A percentile compares a stretch with the other conserved stretches of the same genome.
These are phyloP conservation scores for Archaeoteleia sp. DNA, from an alignment of 2,888 invertebrate genomes.

Conservation along the genomic window DNA sequence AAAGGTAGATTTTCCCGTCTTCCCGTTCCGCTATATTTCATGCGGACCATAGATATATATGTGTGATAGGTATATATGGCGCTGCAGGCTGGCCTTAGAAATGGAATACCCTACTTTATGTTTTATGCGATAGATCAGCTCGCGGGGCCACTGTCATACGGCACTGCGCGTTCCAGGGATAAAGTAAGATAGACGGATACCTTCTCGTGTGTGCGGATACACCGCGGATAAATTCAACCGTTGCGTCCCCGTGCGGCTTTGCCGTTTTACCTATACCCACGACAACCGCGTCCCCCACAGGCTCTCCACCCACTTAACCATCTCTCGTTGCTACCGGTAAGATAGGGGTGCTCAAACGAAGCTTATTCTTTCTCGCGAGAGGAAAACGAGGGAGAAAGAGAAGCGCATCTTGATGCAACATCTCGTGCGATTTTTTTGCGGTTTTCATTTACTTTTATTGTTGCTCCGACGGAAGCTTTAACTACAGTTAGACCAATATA, in stretches of 20 bases:
- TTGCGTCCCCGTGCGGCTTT: constrained; percentile 68
- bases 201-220: constrained; percentile 65
- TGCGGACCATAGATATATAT: constrained; percentile 56
- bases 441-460: constrained; percentile 27
- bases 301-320: constrained; percentile 39
- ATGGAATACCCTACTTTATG: constrained; percentile 74
- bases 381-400: constrained; percentile 6
- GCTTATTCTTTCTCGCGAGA: constrained; percentile 27
- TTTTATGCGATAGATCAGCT: constrained; percentile 75
- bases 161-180: constrained; percentile 70
- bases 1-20: constrained; percentile 50
- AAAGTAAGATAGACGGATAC: constrained; percentile 74
- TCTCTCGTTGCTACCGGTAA: constrained; percentile 30
- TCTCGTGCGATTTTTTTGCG: constrained; percentile 30
- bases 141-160: constrained; percentile 71
- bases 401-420: constrained; percentile 24
- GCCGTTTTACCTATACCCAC: constrained; percentile 66
- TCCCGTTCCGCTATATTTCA: constrained; percentile 69
- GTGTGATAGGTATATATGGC: constrained; percentile 48
- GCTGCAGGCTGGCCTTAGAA: constrained; percentile 66
- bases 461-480: neutral
- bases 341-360: constrained; percentile 40
- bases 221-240: constrained; percentile 72
- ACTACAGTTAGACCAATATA: too few species aligned
- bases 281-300: constrained; percentile 20